These are phyloP conservation scores for Poeciliopsis retropinna DNA, from an alignment of 2,113 vertebrate genomes.

Conservation along the genomic window DNA sequence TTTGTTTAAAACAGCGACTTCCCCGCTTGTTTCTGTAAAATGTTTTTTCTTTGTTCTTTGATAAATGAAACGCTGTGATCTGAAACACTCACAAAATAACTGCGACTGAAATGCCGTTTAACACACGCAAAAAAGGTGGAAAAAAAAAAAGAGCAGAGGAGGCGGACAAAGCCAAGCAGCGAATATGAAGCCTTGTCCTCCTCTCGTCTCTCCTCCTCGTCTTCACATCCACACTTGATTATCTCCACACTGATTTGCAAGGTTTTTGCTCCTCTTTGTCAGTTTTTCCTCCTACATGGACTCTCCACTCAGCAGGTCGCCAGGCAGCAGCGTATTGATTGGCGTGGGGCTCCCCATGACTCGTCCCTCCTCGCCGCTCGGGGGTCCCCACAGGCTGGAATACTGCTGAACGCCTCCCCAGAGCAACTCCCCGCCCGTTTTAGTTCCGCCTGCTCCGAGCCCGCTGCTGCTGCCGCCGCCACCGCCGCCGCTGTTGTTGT, in stretches of 20 bases:
- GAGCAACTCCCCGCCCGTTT: conserved; percentile 87
- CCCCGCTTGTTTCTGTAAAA: conserved; percentile 54
- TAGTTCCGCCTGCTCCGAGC: conserved; percentile 63
- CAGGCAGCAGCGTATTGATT: conserved; percentile 93
- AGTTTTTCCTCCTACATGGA: conserved; percentile 84
- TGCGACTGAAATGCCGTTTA: conserved; percentile 63
- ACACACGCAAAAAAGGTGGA: not conserved
- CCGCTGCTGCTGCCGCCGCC: conserved; percentile 44
- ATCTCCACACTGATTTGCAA: conserved; percentile 82
- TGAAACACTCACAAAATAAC: conserved; percentile 51
- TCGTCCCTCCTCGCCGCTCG: conserved; percentile 87
- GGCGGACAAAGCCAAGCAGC: conserved; percentile 72
- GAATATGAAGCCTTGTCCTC: conserved; percentile 68
- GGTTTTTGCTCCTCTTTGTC: conserved; percentile 77
- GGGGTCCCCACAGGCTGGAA: conserved; percentile 95
- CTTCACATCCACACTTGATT: conserved; percentile 76
- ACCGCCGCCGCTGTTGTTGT: conserved; percentile 76
- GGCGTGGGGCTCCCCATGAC: conserved; percentile 94
- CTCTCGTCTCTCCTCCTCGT: conserved; percentile 56
- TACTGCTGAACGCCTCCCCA: conserved; percentile 92
- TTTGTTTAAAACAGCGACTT: conserved; percentile 62
- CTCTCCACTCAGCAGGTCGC: conserved; percentile 95
- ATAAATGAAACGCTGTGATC: conserved; percentile 64
- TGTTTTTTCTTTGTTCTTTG: conserved; percentile 13
- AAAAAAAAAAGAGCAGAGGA: conserved; percentile 50